A percentile compares a stretch with the other conserved stretches of the same genome.
These are phyloP conservation scores for Zootermopsis nevadensis DNA, from an alignment of 2,888 invertebrate species.

Conservation along the genomic window DNA sequence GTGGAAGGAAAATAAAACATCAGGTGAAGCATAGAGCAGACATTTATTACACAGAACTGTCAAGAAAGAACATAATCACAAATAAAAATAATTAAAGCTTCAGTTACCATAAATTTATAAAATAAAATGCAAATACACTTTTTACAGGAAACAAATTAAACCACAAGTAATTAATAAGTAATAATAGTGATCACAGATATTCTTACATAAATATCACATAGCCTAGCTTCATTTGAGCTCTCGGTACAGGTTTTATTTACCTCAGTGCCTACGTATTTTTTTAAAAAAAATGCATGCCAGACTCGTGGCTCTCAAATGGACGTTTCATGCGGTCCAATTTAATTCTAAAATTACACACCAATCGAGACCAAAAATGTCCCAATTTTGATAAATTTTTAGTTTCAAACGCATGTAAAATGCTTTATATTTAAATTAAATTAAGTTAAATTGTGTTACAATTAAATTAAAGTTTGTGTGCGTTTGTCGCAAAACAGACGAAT, in stretches of 20 bases:
- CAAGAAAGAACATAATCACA: background rate
- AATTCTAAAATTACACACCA: too few species aligned
- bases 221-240: constrained; percentile 49
- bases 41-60: background rate
- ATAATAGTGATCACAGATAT: background rate
- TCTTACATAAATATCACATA: constrained; percentile 42
- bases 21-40: background rate
- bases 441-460: too few species aligned
- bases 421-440: too few species aligned
- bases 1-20: background rate
- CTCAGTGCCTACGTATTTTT: background rate
- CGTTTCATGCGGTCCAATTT: too few species aligned
- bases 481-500: too few species aligned
- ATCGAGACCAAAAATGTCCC: too few species aligned
- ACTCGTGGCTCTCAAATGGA: too few species aligned
- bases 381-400: too few species aligned
- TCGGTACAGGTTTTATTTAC: constrained; percentile 6
- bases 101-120: background rate
- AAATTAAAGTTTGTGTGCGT: too few species aligned
- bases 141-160: constrained; percentile 11
- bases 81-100: constrained; percentile 21
- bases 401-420: too few species aligned
- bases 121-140: background rate
- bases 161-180: background rate
- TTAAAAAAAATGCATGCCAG: too few species aligned